Evolutionary conservation across 2,888 invertebrate species (phyloP).

Genomic region (Cordilura impudica): DNA sequence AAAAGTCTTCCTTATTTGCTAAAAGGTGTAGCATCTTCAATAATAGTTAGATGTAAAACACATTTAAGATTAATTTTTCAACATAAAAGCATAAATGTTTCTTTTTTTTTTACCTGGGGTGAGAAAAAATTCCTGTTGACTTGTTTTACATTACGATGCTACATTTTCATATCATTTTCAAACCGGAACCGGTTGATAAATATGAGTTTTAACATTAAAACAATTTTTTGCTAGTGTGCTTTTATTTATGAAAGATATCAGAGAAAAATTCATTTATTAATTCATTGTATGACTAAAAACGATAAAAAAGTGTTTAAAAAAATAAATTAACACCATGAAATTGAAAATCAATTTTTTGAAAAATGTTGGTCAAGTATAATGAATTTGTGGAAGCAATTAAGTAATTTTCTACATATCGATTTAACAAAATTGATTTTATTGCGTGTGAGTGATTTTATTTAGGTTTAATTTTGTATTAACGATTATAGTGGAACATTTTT

Average conservation of each 20-base stretch:
- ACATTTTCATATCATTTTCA: not conserved
- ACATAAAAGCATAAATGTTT: not conserved
- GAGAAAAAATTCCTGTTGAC: not conserved
- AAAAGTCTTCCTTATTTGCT: constrained; percentile 55
- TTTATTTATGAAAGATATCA: constrained; percentile 49
- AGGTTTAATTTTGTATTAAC: no score
- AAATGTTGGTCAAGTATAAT: constrained; percentile 7
- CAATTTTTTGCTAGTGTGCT: constrained; percentile 24
- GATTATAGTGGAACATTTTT: no score
- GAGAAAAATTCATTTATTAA: not conserved
- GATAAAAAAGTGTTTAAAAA: not conserved
- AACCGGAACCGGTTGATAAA: constrained; percentile 59
- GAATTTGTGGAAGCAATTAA: no score
- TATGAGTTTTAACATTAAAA: constrained; percentile 55
- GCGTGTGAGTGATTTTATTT: no score
- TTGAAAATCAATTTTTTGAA: not conserved
- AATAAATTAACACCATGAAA: constrained; percentile 16
- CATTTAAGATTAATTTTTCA: not conserved
- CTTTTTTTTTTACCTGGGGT: not conserved
- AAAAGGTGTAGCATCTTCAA: constrained; percentile 32
- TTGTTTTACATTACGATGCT: not conserved
- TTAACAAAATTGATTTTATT: no score
- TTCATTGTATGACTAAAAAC: not conserved
- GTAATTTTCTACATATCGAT: no score
- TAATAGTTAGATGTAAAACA: not conserved